Evolutionary conservation across 2,113 vertebrate species (phyloP), one percentile per base, ranked within the genome.

Genomic region (Callopanchax toddi): DNA sequence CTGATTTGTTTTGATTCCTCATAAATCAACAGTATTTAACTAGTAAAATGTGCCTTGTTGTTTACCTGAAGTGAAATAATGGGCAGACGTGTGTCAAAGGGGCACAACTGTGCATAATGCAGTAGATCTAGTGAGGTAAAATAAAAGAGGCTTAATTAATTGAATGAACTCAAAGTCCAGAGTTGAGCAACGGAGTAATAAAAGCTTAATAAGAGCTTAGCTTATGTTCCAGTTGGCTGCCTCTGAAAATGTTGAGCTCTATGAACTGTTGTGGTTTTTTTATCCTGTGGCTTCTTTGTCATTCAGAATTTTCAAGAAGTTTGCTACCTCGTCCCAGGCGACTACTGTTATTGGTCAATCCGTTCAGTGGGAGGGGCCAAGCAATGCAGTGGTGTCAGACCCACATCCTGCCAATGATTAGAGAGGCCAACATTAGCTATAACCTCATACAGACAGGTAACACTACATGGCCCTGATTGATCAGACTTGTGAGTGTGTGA

Each of bases 401-500:
- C 37, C 89, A 95, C 34, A 94, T 97, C 80, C 87, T 96, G 53
- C 96, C 96, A 17, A 96, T 96, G 92, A 93, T 97, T 63, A 86
- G 93, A 0, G 96, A 97, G 76, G 95, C 96, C 0, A 95, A 94
- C 71, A 93, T 97, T 75, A 95, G 94, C 86, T 96, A 95, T 85
- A 96, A 96, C 90, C 92, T 96, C 74, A 94, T 96, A 79, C 94
- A 94, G 83, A 97, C 96, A 80, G 95, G 96, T 96, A 76, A 69
- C 17, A 60, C 22, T 3, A 18, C 21, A 22, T 22, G 29, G 10
- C 40, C n/a, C 21, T n/a, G 29, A 52, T 8, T n/a, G n/a, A n/a
- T 7, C 45, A 45, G 6, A 11, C 6, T 8, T 12, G 10, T 36
- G n/a, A 34, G 11, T 18, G n/a, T 16, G 6, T 21, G 22, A n/a